Base-by-base conservation (phyloP, 2,888 invertebrate species). In the Leptopilina myrica region DNA sequence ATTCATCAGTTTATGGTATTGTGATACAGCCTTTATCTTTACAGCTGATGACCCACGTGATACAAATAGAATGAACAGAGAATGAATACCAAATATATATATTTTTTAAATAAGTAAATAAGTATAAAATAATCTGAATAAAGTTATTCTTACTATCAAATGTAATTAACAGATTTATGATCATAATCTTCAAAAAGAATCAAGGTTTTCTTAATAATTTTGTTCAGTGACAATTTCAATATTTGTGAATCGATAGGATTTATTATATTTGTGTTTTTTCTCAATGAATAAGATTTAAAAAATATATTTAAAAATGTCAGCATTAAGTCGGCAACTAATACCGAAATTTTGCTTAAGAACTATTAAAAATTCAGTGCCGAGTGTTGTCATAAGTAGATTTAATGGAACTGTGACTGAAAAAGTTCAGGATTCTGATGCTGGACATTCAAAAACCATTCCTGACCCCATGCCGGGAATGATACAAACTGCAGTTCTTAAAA, bases 401-500 rank as follows among this genome's bases (percentile, higher is more conserved):
- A 83, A 78, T 65, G 78, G 77, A 20, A 79, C 64, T 56, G 46
- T 59, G 14, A 43, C 69, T 6, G 66, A 66, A 6, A 76, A 78
- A 26, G 62, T 78, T 5, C 40, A 20, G 33, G 64, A 56, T n/a
- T 59, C 12, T 43, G 83, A 86, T 3, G n/a, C n/a, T n/a, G 62
- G 75, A 40, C 20, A 76, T 14, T 86, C 80, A 20, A 76, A 46
- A 26, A 59, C 53, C 0, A 80, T 80, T 56, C 85, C 87, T 53
- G 82, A 81, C 62, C 80, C 85, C n/a, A 85, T 84, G 59, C 80
- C 86, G 12, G 84, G 84, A 15, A 88, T 85, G 83, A 87, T 90
- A 76, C 87, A 88, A 79, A 93, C 94, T 8, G 94, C 94, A 0
- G 91, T 94, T 26, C 88, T 94, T 69, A 92, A 92, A 82, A 90